Evolutionary conservation across 1,140 invertebrate genomes (phyloP).

Genomic region (fruit fly (Drosophila melanogaster)): DNA sequence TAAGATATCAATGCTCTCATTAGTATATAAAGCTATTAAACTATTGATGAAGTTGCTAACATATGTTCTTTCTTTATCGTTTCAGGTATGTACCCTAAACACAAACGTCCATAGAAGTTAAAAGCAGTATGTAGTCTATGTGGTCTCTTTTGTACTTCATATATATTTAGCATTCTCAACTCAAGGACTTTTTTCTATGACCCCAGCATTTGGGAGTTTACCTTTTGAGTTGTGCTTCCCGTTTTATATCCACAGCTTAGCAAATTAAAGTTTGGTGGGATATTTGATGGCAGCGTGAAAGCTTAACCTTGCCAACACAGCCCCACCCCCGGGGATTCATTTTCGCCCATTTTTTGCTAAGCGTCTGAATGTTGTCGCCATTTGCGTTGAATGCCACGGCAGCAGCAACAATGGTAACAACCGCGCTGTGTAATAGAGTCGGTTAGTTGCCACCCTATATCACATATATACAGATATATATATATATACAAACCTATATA

Average conservation of each 20-base stretch:
- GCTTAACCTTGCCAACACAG: slow-evolving; percentile 59
- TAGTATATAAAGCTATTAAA: not conserved
- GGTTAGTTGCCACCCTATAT: slow-evolving; percentile 50
- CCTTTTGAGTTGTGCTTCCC: slow-evolving; percentile 40
- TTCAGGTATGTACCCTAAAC: slow-evolving; percentile 57
- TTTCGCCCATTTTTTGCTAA: slow-evolving; percentile 28
- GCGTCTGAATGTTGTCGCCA: slow-evolving; percentile 72
- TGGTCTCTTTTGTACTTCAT: not conserved
- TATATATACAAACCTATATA: no score
- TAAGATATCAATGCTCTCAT: not conserved
- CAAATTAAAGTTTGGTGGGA: slow-evolving; percentile 76
- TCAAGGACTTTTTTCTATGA: not conserved
- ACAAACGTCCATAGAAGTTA: not conserved
- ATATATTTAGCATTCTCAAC: not conserved
- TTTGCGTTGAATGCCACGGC: slow-evolving; percentile 67
- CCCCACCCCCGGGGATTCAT: slow-evolving; percentile 8
- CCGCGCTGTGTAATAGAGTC: slow-evolving; percentile 71
- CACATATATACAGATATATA: not conserved
- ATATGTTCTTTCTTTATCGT: slow-evolving; percentile 11
- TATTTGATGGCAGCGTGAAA: slow-evolving; percentile 65
- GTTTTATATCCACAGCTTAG: slow-evolving; percentile 74
- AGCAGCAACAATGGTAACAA: slow-evolving; percentile 42
- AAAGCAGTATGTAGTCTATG: slow-evolving; percentile 8
- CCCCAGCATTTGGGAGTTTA: not conserved
- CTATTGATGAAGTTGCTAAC: not conserved